A percentile compares a stretch with the other conserved stretches of the same genome.
Evolutionary conservation across 2,797 vertebrate species (phyloP).

Genomic region (Tragopan temminckii): DNA sequence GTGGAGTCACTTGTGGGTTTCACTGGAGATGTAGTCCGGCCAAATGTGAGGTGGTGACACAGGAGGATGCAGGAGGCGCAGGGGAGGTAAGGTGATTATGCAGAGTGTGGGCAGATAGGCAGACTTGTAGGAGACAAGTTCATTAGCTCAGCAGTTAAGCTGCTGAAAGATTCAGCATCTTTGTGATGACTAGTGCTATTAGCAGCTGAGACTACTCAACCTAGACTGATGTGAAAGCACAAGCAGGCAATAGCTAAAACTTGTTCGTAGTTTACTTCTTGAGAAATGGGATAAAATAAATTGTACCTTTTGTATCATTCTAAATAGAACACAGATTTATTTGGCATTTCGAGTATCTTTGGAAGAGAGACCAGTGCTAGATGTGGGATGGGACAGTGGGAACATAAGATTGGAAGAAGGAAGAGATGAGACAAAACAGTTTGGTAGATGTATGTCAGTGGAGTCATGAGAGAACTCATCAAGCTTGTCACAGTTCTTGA

Average conservation of each 20-base stretch:
- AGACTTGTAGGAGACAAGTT: neutral
- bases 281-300: neutral
- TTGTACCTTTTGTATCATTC: neutral
- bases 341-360: neutral
- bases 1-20: neutral
- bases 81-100: neutral
- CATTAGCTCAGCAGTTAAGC: neutral
- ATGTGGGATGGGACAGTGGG: neutral
- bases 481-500: neutral
- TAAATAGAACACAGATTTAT: neutral
- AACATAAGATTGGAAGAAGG: neutral
- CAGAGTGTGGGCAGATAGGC: neutral
- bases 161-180: neutral
- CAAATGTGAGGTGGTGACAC: neutral
- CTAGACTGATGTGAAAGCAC: neutral
- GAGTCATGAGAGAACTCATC: neutral
- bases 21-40: neutral
- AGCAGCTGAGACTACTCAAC: neutral
- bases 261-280: neutral
- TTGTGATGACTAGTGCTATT: neutral
- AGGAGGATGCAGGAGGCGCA: neutral
- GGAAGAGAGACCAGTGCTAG: neutral
- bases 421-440: neutral
- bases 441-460: too few relatives aligned
- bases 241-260: neutral